Percentiles rank a stretch among this genome's conserved stretches.
Evolutionary conservation across 2,113 vertebrate genomes (phyloP).

Genomic region (Chaetodon trifascialis): DNA sequence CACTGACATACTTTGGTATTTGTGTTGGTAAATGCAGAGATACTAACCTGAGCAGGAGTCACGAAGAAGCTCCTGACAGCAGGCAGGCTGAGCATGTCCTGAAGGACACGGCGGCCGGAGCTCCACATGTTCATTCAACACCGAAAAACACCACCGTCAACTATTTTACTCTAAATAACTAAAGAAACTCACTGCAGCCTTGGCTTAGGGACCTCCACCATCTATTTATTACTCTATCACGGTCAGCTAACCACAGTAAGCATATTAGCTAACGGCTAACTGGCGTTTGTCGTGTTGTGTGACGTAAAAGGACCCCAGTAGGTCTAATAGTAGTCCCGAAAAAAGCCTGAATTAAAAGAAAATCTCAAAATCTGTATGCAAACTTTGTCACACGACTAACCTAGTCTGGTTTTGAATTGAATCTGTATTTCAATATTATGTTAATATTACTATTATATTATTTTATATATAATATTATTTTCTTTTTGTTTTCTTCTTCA

Average conservation of each 20-base stretch:
- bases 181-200: background rate
- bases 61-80: slow-evolving; percentile 58
- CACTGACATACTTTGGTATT: too few relatives aligned
- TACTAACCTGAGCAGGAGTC: slow-evolving; percentile 70
- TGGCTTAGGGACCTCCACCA: accelerated
- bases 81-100: slow-evolving; percentile 50
- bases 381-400: too few relatives aligned
- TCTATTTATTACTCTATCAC: too few relatives aligned
- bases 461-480: too few relatives aligned
- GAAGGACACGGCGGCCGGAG: slow-evolving; percentile 76
- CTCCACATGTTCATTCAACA: slow-evolving; percentile 71
- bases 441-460: too few relatives aligned
- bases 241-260: background rate
- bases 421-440: background rate
- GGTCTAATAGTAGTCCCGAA: background rate
- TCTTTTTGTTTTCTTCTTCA: background rate
- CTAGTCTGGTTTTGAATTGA: background rate
- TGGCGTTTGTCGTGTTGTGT: background rate
- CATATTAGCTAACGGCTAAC: background rate
- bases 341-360: slow-evolving; percentile 51
- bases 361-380: background rate
- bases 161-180: accelerated
- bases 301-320: slow-evolving; percentile 41
- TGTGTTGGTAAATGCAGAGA: too few relatives aligned
- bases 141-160: background rate